Conservation (phyloP, 1,140 invertebrate species). For the Sesamia nonagrioides region DNA sequence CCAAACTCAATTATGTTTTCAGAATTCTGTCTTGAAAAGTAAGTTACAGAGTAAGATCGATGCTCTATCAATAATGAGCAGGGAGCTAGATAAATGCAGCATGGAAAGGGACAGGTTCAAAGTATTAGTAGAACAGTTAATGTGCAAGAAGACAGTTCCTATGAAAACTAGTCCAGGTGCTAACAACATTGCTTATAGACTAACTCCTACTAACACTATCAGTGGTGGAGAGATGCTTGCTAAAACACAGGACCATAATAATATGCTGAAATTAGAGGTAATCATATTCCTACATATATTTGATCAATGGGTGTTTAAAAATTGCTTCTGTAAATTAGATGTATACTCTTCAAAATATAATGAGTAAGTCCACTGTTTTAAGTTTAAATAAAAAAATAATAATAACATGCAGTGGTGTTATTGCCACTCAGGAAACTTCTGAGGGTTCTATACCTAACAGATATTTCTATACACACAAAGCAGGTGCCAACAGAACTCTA, state of each 20-base stretch:
- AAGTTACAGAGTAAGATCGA: slow-evolving; percentile 94
- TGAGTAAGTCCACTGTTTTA: too few relatives aligned
- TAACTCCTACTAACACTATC: slow-evolving; percentile 77
- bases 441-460: too few relatives aligned
- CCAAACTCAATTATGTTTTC: slow-evolving; percentile 53
- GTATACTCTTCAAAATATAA: too few relatives aligned
- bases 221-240: slow-evolving; percentile 84
- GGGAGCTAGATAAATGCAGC: slow-evolving; percentile 93
- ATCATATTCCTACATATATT: neutral
- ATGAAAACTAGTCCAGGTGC: slow-evolving; percentile 53
- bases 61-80: slow-evolving; percentile 92
- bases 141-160: slow-evolving; percentile 88
- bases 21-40: slow-evolving; percentile 89
- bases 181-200: slow-evolving; percentile 66
- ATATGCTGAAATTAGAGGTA: slow-evolving; percentile 84
- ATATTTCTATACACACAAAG: too few relatives aligned
- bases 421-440: too few relatives aligned
- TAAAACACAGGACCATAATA: slow-evolving; percentile 84
- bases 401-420: too few relatives aligned
- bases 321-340: too few relatives aligned
- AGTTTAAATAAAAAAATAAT: too few relatives aligned
- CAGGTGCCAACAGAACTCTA: too few relatives aligned
- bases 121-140: slow-evolving; percentile 93
- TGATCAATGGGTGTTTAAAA: neutral
- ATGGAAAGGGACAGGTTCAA: slow-evolving; percentile 94